These are phyloP conservation scores for Linnaemya tessellans DNA, from an alignment of 2,888 invertebrate species.

Conservation along the genomic window DNA sequence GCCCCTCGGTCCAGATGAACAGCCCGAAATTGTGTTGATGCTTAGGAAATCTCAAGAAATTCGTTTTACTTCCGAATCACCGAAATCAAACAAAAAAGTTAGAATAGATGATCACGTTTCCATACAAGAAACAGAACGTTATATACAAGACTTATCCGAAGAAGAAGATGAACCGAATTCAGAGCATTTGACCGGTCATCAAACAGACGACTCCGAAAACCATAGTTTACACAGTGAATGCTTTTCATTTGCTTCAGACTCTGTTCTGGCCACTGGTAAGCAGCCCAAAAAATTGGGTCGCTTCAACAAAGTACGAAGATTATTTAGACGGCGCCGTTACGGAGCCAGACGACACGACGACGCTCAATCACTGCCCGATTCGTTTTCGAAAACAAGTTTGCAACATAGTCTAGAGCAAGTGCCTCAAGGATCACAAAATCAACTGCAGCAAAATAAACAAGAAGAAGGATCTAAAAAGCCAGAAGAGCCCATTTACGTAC, in stretches of 20 bases:
- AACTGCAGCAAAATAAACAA: conserved; percentile 73
- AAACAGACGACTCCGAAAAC: conserved; percentile 74
- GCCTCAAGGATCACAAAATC: conserved; percentile 42
- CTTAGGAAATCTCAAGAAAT: conserved; percentile 82
- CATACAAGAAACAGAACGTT: conserved; percentile 83
- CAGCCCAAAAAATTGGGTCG: conserved; percentile 78
- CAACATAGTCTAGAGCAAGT: conserved; percentile 77
- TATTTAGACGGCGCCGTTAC: conserved; percentile 84
- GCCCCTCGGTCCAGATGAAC: conserved; percentile 84
- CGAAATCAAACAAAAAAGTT: conserved; percentile 83
- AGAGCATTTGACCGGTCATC: conserved; percentile 68
- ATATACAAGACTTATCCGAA: conserved; percentile 82
- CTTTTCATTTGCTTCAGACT: conserved; percentile 82
- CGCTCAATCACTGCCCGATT: conserved; percentile 81
- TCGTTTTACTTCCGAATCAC: conserved; percentile 81
- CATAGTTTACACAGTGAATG: conserved; percentile 80
- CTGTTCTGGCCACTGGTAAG: conserved; percentile 80
- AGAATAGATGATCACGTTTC: conserved; percentile 83
- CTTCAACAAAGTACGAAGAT: conserved; percentile 83
- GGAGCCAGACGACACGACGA: conserved; percentile 79
- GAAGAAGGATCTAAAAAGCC: conserved; percentile 11
- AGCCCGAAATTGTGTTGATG: conserved; percentile 82
- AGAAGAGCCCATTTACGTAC: conserved; percentile 66
- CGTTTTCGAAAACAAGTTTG: conserved; percentile 77
- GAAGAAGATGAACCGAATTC: conserved; percentile 76